A percentile compares a stretch with the other conserved stretches of the same genome.
These are phyloP conservation scores for Allacma fusca DNA, from an alignment of 2,888 invertebrate species.

Conservation along the genomic window DNA sequence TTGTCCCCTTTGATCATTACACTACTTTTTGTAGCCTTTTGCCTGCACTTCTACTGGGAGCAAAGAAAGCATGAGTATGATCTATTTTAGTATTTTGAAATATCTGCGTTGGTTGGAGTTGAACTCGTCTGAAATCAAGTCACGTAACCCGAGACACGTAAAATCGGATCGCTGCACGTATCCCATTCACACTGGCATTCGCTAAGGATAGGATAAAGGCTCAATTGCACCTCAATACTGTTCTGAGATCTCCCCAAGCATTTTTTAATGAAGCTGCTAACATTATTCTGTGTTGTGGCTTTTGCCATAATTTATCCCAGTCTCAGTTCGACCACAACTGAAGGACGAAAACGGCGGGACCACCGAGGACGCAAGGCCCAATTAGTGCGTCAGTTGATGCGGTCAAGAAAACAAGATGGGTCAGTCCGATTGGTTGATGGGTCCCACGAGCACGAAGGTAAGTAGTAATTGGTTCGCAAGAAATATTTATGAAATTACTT, in stretches of 20 bases:
- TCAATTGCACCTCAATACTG: not conserved
- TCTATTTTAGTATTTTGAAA: slow-evolving; percentile 40
- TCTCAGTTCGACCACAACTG: not conserved
- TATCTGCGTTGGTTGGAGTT: slow-evolving; percentile 23
- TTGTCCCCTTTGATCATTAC: slow-evolving; percentile 17
- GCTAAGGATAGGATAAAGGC: not conserved
- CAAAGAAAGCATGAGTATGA: slow-evolving; percentile 22
- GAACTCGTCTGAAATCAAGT: slow-evolving; percentile 17
- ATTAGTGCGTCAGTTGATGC: slow-evolving; percentile 73
- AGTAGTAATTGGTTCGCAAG: no score
- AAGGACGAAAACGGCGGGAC: slow-evolving; percentile 47
- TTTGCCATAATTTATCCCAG: not conserved
- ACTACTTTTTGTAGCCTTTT: slow-evolving; percentile 7
- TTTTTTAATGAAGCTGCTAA: not conserved
- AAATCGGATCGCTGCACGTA: not conserved
- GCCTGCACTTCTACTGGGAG: slow-evolving; percentile 4
- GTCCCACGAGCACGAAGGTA: slow-evolving; percentile 77
- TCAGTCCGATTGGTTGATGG: slow-evolving; percentile 78
- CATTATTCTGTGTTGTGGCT: not conserved
- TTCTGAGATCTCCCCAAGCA: not conserved
- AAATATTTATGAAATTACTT: not conserved
- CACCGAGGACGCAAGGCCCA: slow-evolving; percentile 66
- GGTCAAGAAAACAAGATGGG: slow-evolving; percentile 74
- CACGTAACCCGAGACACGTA: not conserved
- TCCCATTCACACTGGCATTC: not conserved